Evolutionary conservation across 2,797 vertebrate genomes (phyloP), one percentile per base, ranked within the genome.

Genomic region (Pelochelys cantorii): DNA sequence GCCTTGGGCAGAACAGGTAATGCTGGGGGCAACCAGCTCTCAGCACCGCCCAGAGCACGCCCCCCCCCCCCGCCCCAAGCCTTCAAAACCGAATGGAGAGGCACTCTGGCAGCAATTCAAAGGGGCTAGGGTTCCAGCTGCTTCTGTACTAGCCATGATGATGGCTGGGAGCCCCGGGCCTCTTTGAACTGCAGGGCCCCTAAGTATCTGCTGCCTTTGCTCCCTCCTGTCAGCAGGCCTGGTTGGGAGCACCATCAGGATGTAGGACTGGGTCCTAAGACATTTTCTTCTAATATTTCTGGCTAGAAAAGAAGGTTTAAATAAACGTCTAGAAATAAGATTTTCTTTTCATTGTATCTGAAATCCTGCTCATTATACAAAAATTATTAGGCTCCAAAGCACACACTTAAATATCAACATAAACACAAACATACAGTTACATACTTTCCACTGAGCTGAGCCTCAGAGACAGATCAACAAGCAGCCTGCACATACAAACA

Each of bases 401-500:
- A 81, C 6, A 29, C 52, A 85, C 48, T 65, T 94, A 90, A 95
- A 85, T 81, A 96, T 93, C 74, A 93, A 18, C 92, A 94, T 57
- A 89, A 94, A 93, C 65, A 85, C 12, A 81, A 90, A 42, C 12
- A 81, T 90, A 42, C 74, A 89, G 89, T 80, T 96, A 90, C 90
- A 48, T 86, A 93, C 93, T 93, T 97, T 89, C 86, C 87, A 89
- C 91, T 23, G 86, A 94, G 91, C 89, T 93, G 80, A 55, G 93
- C 93, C 94, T 74, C 84, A 89, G 84, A 95, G 93, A 96, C 82
- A 92, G 93, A 94, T 95, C 95, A 96, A 81, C 92, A 74, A 96
- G 89, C 85, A 86, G 94, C 96, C 96, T 96, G 96, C 83, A 80
- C 53, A 95, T 96, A 87, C 81, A 97, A 97, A 97, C 93, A 94